Evolutionary conservation across 2,888 invertebrate genomes (phyloP), one percentile per base, ranked within the genome.

Genomic region (Sialis fuliginosa): DNA sequence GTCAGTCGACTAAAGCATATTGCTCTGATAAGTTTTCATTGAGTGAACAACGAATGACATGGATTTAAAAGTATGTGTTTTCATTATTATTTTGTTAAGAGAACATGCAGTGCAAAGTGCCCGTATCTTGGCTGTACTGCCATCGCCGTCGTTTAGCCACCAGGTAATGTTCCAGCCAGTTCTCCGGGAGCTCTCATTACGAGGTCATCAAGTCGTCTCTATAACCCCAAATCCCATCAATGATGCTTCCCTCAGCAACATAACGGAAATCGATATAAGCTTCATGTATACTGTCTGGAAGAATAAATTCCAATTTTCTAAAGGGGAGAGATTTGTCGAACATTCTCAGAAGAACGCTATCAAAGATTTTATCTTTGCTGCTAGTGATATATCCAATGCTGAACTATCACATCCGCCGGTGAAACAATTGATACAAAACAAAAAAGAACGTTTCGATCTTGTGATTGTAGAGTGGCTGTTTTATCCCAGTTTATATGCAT

Each of bases 71-170:
- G 2, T 22, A 22, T 22, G 22, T 22, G 22, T 22, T 22, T 22
- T 22, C 22, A 22, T 22, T 22, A 22, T 22, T 22, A 22, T 22
- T 22, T 22, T 22, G 22, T 22, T 22, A 22, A 22, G 22, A 22
- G 22, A 22, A 4, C 22, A 22, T 22, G 22, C 22, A 22, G 22
- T 22, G 22, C 22, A 22, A 22, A 22, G 40, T 40, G 9, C 12
- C 13, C 10, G 40, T 13, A 40, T 40, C 9, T 22, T 51, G 46
- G 39, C 39, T 12, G 45, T 35, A 39, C 41, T 54, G 37, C 62
- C 69, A 1, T 53, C 56, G 4, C 63, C 69, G 1, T 66, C 68
- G 0, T 59, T 67, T 33, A 70, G 69, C 45, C 71, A 71, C 50
- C 70, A 70, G 55, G 55, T 67, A 1, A 62, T 66, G 0, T 68